Evolutionary conservation across 2,797 vertebrate species (phyloP).

Genomic region (Morelia viridis): DNA sequence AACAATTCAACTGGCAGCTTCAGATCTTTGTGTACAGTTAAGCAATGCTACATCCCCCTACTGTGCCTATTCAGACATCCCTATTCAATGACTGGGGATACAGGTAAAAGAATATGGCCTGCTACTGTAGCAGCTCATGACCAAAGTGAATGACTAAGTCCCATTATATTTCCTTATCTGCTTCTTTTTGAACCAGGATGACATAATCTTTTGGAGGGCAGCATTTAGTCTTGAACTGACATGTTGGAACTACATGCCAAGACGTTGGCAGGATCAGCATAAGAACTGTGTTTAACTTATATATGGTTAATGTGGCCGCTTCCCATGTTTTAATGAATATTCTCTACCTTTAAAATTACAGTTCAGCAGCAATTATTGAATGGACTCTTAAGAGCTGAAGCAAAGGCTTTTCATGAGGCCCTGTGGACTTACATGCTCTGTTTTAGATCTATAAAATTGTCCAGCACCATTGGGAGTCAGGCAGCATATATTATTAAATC

Average conservation of each 20-base stretch:
- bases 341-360: background rate
- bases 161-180: background rate
- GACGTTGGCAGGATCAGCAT: background rate
- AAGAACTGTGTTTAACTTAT: background rate
- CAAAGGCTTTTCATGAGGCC: background rate
- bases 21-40: background rate
- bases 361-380: background rate
- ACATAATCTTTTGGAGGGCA: background rate
- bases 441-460: background rate
- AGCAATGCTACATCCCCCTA: background rate
- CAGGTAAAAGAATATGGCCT: background rate
- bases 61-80: background rate
- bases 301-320: background rate
- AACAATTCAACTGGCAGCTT: background rate
- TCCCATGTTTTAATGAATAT: background rate
- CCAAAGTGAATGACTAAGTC: background rate
- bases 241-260: background rate
- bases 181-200: background rate
- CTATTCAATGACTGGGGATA: background rate
- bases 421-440: background rate
- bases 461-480: background rate
- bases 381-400: background rate
- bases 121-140: background rate
- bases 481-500: background rate
- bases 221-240: background rate